These are phyloP conservation scores for Umimayanthus kanabou DNA, from an alignment of 92 coral and sea anemone species.

Conservation along the genomic window DNA sequence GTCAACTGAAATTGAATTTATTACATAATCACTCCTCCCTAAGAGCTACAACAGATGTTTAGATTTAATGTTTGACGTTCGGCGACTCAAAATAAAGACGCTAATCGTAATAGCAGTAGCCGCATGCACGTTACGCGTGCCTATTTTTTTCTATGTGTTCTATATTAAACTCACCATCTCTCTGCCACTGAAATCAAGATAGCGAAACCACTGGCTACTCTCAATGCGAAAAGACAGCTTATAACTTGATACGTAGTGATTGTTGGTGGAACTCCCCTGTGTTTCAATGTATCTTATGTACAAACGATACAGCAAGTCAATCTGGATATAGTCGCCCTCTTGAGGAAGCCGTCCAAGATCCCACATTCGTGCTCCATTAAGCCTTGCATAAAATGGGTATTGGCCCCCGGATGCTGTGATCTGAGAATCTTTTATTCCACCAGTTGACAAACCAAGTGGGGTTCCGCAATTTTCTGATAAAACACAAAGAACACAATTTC, in stretches of 20 bases:
- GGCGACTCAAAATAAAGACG: too few species aligned
- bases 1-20: too few species aligned
- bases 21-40: too few species aligned
- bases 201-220: background rate
- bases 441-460: slow-evolving; percentile 20
- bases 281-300: slow-evolving; percentile 4
- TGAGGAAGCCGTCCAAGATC: background rate
- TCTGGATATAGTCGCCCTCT: slow-evolving; percentile 7
- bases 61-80: too few species aligned
- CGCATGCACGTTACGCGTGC: too few species aligned
- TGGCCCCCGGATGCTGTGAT: slow-evolving; percentile 23
- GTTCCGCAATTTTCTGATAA: background rate
- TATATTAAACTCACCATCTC: slow-evolving; percentile 9
- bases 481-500: background rate
- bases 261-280: background rate
- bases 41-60: too few species aligned
- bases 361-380: background rate
- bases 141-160: background rate
- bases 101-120: too few species aligned
- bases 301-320: background rate
- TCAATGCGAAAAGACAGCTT: slow-evolving; percentile 1
- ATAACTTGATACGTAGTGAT: background rate
- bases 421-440: slow-evolving; percentile 20
- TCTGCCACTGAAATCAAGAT: background rate
- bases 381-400: background rate